Evolutionary conservation across 2,797 vertebrate genomes (phyloP).

Genomic region (Myoxocephalus aenaeus): DNA sequence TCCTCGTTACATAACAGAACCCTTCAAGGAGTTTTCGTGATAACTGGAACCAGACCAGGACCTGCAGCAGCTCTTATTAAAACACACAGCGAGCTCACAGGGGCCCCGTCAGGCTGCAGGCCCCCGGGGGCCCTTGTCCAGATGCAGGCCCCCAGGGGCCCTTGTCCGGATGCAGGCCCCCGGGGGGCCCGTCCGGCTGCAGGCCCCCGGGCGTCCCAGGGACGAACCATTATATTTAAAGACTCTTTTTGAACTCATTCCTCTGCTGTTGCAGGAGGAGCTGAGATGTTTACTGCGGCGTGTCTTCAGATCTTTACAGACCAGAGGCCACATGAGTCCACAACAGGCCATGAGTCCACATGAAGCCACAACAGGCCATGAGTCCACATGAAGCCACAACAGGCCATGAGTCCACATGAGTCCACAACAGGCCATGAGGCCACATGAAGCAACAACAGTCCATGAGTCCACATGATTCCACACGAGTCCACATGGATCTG

Average conservation of each 20-base stretch:
- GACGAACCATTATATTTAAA: constrained; percentile 35
- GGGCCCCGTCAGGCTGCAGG: not conserved
- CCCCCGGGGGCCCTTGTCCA: no score
- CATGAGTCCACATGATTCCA: not conserved
- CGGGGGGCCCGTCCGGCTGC: no score
- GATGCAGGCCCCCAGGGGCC: no score
- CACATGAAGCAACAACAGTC: no score
- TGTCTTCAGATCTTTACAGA: constrained; percentile 44
- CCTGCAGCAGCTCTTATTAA: constrained; percentile 35
- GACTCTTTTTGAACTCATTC: constrained; percentile 37
- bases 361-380: no score
- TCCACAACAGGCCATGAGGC: no score
- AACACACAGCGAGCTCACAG: constrained; percentile 14
- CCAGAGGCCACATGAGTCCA: constrained; percentile 5
- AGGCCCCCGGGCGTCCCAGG: not conserved
- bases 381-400: no score
- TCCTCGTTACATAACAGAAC: constrained; percentile 6
- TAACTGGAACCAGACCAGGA: constrained; percentile 31
- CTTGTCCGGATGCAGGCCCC: no score
- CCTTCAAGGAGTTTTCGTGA: constrained; percentile 28
- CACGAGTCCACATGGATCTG: not conserved
- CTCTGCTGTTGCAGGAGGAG: not conserved
- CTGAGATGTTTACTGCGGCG: constrained; percentile 33
- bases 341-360: not conserved
- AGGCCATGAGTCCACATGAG: no score